Percentiles rank a stretch among this genome's conserved stretches.
Evolutionary conservation across 2,888 invertebrate species (phyloP).

Genomic region (Rhaphigaster nebulosa): DNA sequence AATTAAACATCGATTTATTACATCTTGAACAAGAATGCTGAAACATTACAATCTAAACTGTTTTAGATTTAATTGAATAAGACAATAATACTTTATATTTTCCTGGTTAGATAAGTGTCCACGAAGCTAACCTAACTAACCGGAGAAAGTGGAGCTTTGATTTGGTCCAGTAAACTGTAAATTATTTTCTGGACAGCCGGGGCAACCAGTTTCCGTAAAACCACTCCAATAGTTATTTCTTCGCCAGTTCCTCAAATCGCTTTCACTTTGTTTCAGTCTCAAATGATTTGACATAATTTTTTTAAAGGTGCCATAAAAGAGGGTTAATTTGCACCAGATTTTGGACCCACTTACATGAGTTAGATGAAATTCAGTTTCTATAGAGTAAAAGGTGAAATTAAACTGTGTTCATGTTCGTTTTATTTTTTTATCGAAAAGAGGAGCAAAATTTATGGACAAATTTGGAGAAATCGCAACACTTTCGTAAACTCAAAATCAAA

Average conservation of each 20-base stretch:
- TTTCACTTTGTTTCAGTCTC: neutral
- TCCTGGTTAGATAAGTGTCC: neutral
- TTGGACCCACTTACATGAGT: too few relatives aligned
- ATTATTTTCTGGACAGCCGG: neutral
- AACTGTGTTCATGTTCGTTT: too few relatives aligned
- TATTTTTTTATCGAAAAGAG: too few relatives aligned
- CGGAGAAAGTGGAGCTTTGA: neutral
- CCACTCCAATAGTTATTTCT: neutral
- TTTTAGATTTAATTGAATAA: neutral
- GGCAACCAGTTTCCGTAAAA: conserved; percentile 20
- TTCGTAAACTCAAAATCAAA: too few relatives aligned
- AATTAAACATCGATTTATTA: neutral
- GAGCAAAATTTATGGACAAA: too few relatives aligned
- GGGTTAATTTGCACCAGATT: too few relatives aligned
- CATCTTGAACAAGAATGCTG: neutral
- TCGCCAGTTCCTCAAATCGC: neutral
- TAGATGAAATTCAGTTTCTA: too few relatives aligned
- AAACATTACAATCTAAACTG: neutral
- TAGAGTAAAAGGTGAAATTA: too few relatives aligned
- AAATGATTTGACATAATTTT: neutral
- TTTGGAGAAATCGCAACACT: too few relatives aligned
- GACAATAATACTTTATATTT: neutral
- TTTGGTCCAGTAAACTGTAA: neutral
- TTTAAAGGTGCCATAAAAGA: too few relatives aligned
- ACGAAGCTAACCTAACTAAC: neutral